phyloP scores from a whole-genome alignment of 1,140 invertebrate genomes.

The Achatina immaculata region DNA sequence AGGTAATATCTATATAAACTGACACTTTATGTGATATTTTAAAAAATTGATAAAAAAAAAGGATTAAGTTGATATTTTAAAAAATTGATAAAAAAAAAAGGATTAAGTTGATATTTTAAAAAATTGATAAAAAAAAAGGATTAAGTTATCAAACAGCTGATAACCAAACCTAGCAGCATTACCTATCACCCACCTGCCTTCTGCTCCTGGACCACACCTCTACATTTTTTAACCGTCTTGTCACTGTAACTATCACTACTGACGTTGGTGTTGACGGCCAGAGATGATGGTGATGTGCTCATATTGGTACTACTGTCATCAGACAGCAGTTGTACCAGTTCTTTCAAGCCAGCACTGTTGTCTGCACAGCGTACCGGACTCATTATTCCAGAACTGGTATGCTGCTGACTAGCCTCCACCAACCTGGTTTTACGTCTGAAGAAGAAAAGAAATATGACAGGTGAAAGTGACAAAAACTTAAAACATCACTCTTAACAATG shows the following conservation, averaged over 20 bases:
- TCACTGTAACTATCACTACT: neutral
- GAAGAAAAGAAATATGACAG: neutral
- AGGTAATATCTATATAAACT: no score
- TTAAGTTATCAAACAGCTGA: no score
- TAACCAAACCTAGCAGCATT: no score
- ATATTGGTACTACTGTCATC: slow-evolving; percentile 22
- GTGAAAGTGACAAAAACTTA: neutral
- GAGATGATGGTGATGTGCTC: slow-evolving; percentile 32
- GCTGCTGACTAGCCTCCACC: neutral
- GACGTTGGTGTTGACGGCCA: slow-evolving; percentile 13
- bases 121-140: neutral
- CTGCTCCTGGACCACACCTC: neutral
- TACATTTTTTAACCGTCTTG: neutral
- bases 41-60: no score
- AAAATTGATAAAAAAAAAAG: neutral
- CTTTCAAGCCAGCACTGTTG: neutral
- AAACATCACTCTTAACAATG: no score
- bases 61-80: neutral
- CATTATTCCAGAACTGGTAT: neutral
- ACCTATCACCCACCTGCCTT: neutral
- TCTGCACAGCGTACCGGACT: neutral
- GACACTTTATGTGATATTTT: no score
- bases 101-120: neutral
- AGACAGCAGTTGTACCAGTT: slow-evolving; percentile 33
- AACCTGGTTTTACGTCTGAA: neutral